Conservation (phyloP, 2,797 vertebrate genomes). For the Australoheros facetus region DNA sequence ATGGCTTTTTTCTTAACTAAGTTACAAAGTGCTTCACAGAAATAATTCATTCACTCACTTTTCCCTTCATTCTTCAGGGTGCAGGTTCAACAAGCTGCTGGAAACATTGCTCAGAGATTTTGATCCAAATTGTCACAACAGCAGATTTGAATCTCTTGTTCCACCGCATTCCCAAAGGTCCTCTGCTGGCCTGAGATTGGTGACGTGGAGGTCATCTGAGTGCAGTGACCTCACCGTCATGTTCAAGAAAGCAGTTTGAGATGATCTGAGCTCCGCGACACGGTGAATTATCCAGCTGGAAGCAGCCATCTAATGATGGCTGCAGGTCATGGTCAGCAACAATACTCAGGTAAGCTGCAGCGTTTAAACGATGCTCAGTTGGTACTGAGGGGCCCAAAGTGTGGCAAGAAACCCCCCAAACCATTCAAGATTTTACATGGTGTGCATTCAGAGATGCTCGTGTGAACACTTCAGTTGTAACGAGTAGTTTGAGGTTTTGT, state of each 20-base stretch:
- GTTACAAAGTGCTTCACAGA: not conserved
- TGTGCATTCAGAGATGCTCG: not conserved
- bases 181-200: too few relatives aligned
- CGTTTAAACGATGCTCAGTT: not conserved
- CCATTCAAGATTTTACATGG: not conserved
- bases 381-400: not conserved
- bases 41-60: not conserved
- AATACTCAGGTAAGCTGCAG: not conserved
- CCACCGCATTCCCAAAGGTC: too few relatives aligned
- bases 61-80: too few relatives aligned
- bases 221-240: not conserved
- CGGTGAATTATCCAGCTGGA: not conserved
- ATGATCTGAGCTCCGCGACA: not conserved
- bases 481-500: not conserved
- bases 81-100: too few relatives aligned
- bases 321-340: not conserved
- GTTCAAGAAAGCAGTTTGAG: too few relatives aligned
- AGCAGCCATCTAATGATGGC: not conserved
- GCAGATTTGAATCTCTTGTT: too few relatives aligned
- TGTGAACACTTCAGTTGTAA: not conserved
- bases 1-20: too few relatives aligned
- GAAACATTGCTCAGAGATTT: too few relatives aligned
- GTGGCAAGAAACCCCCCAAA: not conserved
- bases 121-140: too few relatives aligned
- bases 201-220: not conserved